Evolutionary conservation across 2,888 invertebrate genomes (phyloP), one percentile per base, ranked within the genome.

Genomic region (Plemyria rubiginata): DNA sequence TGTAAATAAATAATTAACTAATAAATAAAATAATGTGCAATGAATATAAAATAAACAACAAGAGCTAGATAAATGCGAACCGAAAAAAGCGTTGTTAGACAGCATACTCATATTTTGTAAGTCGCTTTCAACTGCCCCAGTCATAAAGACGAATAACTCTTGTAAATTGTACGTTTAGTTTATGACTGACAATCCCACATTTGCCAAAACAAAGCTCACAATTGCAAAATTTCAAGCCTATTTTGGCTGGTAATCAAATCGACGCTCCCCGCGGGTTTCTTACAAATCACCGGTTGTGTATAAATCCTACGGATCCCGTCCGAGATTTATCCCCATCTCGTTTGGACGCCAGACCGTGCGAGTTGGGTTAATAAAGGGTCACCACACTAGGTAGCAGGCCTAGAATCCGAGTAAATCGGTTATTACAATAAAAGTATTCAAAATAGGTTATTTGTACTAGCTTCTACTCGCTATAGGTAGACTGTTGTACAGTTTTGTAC

Each of bases 281-380:
- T 87, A 85, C 87, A 86, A 86, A 87, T 89, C 86, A 87, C 85
- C 84, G 82, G 84, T 81, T 83, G 85, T 83, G 85, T 87, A 86
- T 87, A 87, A 90, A 90, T 87, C 86, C 86, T 78, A 76, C 77
- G 70, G 75, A 79, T 79, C 80, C 79, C 79, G 79, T 79, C 78
- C 78, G 79, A 85, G 85, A 87, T 88, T 87, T 88, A 88, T 89
- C 79, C 84, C 78, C 80, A 78, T 73, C 68, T 71, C 71, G 68
- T 74, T 71, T 70, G 74, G 50, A 52, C 51, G 50, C 22, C 52
- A 71, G 46, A 70, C 71, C 73, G 61, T 51, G 45, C 55, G 60
- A 54, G 54, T 65, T 51, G 60, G 60, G 65, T 65, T 65, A 57
- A 57, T 60, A 60, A 54, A 56, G 60, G 60, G 54, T 51, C 40